Conservation (phyloP, 2,888 invertebrate species). For the Notodonta ziczac region DNA sequence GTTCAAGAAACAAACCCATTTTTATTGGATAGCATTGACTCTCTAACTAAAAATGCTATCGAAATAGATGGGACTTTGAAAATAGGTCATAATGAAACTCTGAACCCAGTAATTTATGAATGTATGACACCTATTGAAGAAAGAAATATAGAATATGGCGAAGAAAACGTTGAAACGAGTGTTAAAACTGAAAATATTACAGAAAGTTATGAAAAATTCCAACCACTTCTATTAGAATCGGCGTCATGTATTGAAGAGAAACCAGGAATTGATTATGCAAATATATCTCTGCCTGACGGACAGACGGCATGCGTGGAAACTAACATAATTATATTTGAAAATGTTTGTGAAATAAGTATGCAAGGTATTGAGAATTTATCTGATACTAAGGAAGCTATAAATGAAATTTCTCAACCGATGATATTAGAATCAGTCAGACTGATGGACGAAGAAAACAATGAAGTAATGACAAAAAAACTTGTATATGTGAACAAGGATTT, state of each 20-base stretch:
- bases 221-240: too few relatives aligned
- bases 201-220: too few relatives aligned
- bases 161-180: neutral
- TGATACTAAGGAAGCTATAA: neutral
- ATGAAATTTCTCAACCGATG: neutral
- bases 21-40: neutral
- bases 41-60: neutral
- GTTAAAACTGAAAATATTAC: neutral
- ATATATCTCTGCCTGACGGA: too few relatives aligned
- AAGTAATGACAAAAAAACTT: neutral
- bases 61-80: neutral
- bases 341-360: neutral
- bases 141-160: neutral
- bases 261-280: too few relatives aligned
- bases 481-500: neutral
- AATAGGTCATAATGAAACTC: neutral
- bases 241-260: too few relatives aligned
- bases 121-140: neutral
- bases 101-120: neutral
- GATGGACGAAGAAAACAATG: neutral
- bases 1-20: neutral
- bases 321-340: neutral
- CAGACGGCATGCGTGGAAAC: too few relatives aligned
- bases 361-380: neutral
- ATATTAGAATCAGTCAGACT: neutral